phyloP scores from a whole-genome alignment of 2,888 invertebrate species.

The Hartigia nigra region DNA sequence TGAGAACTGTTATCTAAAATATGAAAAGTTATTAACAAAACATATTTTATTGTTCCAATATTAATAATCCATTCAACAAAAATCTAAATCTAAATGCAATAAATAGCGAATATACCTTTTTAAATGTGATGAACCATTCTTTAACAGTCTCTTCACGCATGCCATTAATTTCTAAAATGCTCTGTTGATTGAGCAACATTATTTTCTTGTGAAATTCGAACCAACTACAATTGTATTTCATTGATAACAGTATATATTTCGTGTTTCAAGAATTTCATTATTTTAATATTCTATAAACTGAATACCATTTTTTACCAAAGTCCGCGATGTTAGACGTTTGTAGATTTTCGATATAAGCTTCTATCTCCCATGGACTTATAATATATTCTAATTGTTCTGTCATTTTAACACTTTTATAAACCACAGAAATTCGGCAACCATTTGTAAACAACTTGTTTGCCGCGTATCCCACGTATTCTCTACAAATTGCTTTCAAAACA shows the following conservation, averaged over 20 bases:
- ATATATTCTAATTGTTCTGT: conserved; percentile 60
- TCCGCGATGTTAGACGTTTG: conserved; percentile 74
- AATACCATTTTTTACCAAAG: conserved; percentile 70
- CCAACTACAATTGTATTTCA: conserved; percentile 71
- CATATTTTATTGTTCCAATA: conserved; percentile 9
- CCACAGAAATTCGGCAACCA: conserved; percentile 38
- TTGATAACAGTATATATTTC: conserved; percentile 13
- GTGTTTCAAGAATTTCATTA: conserved; percentile 58
- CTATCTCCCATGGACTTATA: conserved; percentile 77
- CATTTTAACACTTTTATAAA: conserved; percentile 32
- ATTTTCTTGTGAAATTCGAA: conserved; percentile 84
- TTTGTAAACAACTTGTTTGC: conserved; percentile 49
- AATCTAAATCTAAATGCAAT: conserved; percentile 8
- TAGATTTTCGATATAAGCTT: conserved; percentile 79
- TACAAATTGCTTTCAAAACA: too few relatives aligned
- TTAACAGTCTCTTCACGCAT: conserved; percentile 87
- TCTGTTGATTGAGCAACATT: conserved; percentile 89
- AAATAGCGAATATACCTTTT: conserved; percentile 71
- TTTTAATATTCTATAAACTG: conserved; percentile 31
- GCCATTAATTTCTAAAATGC: conserved; percentile 81
- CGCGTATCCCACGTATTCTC: neutral
- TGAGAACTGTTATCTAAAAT: conserved; percentile 75
- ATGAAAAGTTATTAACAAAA: conserved; percentile 10
- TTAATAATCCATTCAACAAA: conserved; percentile 7
- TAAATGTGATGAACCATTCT: conserved; percentile 80